Base-by-base conservation (phyloP, 2,113 vertebrate genomes). In the Callopanchax toddi region DNA sequence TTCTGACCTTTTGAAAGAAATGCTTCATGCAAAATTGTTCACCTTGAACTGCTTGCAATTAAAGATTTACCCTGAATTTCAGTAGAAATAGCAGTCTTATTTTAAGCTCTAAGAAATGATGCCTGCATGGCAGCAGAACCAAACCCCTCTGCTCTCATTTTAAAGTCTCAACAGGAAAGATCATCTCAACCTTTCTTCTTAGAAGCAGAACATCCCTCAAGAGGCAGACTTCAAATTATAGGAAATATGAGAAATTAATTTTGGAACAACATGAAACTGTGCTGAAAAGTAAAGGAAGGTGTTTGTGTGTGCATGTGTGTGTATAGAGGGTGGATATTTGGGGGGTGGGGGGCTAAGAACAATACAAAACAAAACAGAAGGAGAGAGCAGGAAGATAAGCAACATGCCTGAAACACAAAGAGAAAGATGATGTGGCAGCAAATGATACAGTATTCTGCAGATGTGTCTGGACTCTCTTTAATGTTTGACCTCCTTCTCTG, bases 91-190 rank as follows among this genome's bases (percentile, higher is more conserved):
- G 1, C 36, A 26, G 40, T 37, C 57, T 57, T 18, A 64, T 42
- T 23, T 37, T 12, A 1, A 48, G 18, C n/a, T 13, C 34, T 17
- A 7, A 26, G 10, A 50, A 60, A 53, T 65, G 44, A 3, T 13
- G 11, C 36, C 29, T 5, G 29, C 29, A 32, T 12, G 21, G 6
- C 50, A 55, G 29, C 40, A 65, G 26, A 51, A 64, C 6, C 1
- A 13, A 57, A 36, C 16, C 29, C 29, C 50, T 16, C 18, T 32
- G 48, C 22, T 60, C 3, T 57, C 60, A 59, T 63, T 67, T 64
- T 73, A 36, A 61, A 80, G 34, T 2, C 51, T 58, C 55, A 79
- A 42, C 53, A 54, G 20, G 55, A 70, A 55, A 62, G 39, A 45
- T 50, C 69, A 52, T 74, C 39, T 67, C 43, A 77, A 53, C 65